phyloP scores from a whole-genome alignment of 2,113 vertebrate species.

The Corynorhinus townsendii region DNA sequence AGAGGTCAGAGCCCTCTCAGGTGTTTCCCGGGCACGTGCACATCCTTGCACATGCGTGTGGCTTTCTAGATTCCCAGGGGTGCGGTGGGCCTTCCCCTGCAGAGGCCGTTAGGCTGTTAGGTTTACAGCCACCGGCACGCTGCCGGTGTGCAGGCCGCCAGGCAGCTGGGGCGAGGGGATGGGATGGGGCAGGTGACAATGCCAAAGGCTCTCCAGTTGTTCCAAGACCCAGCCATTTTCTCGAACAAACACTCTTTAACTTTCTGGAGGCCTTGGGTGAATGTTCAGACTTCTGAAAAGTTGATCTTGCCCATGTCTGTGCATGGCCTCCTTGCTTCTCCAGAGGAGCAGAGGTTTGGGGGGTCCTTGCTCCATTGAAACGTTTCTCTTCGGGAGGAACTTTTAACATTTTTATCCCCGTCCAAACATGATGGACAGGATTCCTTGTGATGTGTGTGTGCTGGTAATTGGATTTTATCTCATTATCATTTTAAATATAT shows the following conservation, averaged over 20 bases:
- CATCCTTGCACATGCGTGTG: rapidly evolving
- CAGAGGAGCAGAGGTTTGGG: neutral
- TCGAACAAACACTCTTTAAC: neutral
- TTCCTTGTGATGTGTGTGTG: rapidly evolving
- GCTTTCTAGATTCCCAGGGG: neutral
- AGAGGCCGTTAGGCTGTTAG: neutral
- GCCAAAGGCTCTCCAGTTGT: neutral
- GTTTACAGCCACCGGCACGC: too few species aligned
- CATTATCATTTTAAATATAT: too few species aligned
- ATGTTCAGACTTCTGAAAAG: neutral
- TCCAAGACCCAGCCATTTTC: rapidly evolving
- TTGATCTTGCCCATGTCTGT: neutral
- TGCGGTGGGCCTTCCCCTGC: rapidly evolving
- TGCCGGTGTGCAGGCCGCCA: neutral
- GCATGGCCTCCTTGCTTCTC: neutral
- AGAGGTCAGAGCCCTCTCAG: neutral
- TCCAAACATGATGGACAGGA: neutral
- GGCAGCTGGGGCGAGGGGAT: rapidly evolving
- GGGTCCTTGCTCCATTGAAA: neutral
- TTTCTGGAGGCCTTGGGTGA: neutral
- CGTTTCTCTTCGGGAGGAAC: neutral
- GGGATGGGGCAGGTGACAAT: neutral
- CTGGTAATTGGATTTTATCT: too few species aligned
- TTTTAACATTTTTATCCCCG: neutral
- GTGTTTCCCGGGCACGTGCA: neutral